Conservation (phyloP, 2,797 vertebrate species). For the Eupleurogrammus muticus region DNA sequence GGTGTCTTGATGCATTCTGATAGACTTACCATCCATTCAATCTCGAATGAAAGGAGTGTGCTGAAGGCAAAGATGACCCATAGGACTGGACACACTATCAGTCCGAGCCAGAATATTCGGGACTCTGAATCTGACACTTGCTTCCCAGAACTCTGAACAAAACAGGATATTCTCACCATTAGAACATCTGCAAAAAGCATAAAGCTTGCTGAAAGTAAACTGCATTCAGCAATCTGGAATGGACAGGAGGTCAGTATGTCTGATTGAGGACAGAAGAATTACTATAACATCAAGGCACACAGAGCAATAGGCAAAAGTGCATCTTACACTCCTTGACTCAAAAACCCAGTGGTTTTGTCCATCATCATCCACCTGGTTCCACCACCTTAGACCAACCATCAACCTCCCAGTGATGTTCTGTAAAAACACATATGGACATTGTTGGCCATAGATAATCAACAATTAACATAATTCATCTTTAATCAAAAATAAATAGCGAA, state of each 20-base stretch:
- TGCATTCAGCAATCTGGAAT: neutral
- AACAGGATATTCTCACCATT: constrained; percentile 59
- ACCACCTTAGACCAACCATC: constrained; percentile 96
- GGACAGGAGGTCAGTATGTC: constrained; percentile 20
- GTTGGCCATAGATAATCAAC: neutral
- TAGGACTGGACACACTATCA: constrained; percentile 90
- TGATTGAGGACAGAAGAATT: neutral
- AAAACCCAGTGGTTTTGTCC: constrained; percentile 96
- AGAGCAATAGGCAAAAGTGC: neutral
- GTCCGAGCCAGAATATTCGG: constrained; percentile 94
- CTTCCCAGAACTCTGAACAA: constrained; percentile 76
- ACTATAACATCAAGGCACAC: neutral
- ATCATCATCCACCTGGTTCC: constrained; percentile 98
- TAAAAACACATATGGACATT: neutral
- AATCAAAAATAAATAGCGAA: neutral
- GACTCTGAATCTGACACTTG: constrained; percentile 86
- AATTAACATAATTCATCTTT: neutral
- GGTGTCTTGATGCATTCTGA: neutral
- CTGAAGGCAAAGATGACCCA: constrained; percentile 95
- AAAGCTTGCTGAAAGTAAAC: constrained; percentile 1
- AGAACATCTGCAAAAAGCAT: constrained; percentile 37
- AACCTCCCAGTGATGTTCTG: constrained; percentile 95
- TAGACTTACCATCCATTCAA: constrained; percentile 95
- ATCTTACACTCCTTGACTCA: constrained; percentile 91
- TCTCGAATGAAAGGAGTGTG: constrained; percentile 90